phyloP scores from a whole-genome alignment of 2,888 invertebrate species.

The Molanna angustata region DNA sequence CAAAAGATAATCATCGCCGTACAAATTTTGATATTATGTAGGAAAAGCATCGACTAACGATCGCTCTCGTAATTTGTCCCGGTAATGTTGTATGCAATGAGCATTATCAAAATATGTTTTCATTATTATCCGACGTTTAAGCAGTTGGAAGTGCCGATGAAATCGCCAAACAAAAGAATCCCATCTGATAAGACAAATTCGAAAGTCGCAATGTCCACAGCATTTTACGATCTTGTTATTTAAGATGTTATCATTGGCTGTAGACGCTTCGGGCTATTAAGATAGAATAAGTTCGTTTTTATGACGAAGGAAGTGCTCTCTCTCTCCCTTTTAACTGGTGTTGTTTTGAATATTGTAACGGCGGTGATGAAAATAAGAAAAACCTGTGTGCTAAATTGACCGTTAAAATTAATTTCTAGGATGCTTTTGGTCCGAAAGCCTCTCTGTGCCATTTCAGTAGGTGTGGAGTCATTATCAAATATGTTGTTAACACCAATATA shows the following conservation, averaged over 20 bases:
- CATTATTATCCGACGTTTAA: neutral
- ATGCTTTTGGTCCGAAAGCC: no score
- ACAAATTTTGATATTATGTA: no score
- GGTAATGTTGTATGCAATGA: neutral
- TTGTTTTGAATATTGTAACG: neutral
- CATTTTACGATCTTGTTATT: conserved; percentile 14
- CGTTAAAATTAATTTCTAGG: no score
- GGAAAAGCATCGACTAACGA: no score
- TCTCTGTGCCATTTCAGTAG: no score
- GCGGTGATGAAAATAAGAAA: neutral
- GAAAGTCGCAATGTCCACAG: neutral
- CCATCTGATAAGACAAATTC: neutral
- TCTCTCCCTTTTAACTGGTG: no score
- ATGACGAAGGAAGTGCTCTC: neutral
- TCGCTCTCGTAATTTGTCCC: no score
- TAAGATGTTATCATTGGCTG: conserved; percentile 6
- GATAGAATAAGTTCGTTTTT: conserved; percentile 9
- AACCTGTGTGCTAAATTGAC: no score
- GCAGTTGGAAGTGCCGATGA: neutral
- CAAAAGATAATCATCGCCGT: no score
- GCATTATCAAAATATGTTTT: neutral
- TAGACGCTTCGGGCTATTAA: conserved; percentile 6
- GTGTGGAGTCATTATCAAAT: no score
- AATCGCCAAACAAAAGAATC: neutral
- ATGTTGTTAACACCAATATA: no score